These are phyloP conservation scores for Halcyon malimbica DNA, from an alignment of 2,113 vertebrate genomes.

Conservation along the genomic window DNA sequence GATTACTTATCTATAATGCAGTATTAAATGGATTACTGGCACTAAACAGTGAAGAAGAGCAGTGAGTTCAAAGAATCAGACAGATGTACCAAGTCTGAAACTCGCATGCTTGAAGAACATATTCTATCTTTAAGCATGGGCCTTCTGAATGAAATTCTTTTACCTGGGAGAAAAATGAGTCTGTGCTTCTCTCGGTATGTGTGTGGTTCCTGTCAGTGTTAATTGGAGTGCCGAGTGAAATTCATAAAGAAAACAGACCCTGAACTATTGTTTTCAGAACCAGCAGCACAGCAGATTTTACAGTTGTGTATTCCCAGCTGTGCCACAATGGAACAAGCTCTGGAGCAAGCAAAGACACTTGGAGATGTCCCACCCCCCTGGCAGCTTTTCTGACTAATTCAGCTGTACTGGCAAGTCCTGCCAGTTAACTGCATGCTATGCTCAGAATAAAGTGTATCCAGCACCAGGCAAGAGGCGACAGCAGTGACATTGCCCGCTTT, in stretches of 20 bases:
- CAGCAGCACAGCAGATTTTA: slow-evolving; percentile 9
- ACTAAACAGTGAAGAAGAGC: background rate
- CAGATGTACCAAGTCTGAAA: background rate
- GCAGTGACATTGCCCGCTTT: background rate
- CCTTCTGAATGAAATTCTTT: background rate
- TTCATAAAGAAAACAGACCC: background rate
- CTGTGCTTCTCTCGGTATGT: background rate
- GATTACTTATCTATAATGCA: background rate
- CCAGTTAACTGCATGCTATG: background rate
- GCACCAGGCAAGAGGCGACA: background rate
- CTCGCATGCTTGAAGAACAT: background rate
- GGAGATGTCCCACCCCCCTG: slow-evolving; percentile 32
- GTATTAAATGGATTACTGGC: background rate
- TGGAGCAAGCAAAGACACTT: background rate
- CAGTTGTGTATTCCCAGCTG: background rate
- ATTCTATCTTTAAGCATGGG: background rate
- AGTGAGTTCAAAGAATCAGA: slow-evolving; percentile 6
- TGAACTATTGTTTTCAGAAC: slow-evolving; percentile 6
- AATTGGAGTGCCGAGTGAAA: background rate
- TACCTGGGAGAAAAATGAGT: background rate
- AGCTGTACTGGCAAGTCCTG: slow-evolving; percentile 2
- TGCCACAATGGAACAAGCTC: background rate
- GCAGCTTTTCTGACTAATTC: slow-evolving; percentile 25
- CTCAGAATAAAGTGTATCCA: background rate
- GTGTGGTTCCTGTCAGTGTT: background rate